These are phyloP conservation scores for Eilema sororculum DNA, from an alignment of 2,888 invertebrate genomes.

Conservation along the genomic window DNA sequence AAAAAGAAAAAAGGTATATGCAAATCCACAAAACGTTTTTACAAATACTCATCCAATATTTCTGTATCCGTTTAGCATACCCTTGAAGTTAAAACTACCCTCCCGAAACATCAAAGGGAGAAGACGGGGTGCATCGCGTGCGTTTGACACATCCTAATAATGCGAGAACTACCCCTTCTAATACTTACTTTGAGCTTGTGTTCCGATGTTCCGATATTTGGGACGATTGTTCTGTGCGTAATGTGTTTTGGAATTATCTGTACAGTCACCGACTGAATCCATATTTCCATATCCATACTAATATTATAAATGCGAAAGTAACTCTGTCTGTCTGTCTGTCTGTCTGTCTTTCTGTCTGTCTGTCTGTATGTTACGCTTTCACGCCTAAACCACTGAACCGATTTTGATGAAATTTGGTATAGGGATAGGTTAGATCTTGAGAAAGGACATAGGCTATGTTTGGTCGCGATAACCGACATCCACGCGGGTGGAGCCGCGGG, in stretches of 20 bases:
- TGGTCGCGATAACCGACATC: too few species aligned
- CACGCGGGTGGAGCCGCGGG: too few species aligned
- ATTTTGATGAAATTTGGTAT: too few species aligned
- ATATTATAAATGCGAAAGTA: too few species aligned
- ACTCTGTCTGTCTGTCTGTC: too few species aligned
- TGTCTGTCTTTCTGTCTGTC: too few species aligned
- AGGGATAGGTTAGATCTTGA: too few species aligned
- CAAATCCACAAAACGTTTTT: background rate
- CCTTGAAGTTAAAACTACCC: conserved; percentile 22
- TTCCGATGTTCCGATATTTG: conserved; percentile 9
- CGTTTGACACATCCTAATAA: conserved; percentile 20
- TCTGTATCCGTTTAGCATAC: conserved; percentile 9
- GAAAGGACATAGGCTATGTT: too few species aligned
- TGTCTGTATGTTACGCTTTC: too few species aligned
- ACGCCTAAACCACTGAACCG: too few species aligned
- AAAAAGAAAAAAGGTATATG: background rate
- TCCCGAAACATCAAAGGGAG: conserved; percentile 18
- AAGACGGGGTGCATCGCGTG: conserved; percentile 15
- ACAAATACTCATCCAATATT: background rate
- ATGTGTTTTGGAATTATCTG: background rate
- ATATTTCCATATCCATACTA: too few species aligned
- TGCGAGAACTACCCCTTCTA: conserved; percentile 10
- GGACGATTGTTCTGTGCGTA: background rate
- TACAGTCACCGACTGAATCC: too few species aligned
- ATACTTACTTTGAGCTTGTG: conserved; percentile 9